Evolutionary conservation across 1,140 invertebrate genomes (phyloP).

Genomic region (Zophobas atratus): DNA sequence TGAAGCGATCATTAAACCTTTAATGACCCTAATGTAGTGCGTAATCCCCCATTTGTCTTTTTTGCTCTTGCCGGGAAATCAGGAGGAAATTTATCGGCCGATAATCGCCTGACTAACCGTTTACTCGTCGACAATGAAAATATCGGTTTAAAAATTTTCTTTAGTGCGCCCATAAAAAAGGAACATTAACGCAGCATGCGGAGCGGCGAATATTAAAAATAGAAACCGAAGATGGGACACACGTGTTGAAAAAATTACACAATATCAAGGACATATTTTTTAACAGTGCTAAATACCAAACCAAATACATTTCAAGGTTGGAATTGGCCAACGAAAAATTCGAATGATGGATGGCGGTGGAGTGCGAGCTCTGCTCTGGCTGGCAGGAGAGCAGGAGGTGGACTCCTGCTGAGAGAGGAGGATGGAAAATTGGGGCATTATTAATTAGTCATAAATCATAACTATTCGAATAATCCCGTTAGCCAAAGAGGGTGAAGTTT

Average conservation of each 20-base stretch:
- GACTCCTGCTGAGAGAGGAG: too few species aligned
- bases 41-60: too few species aligned
- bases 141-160: constrained; percentile 23
- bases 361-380: not conserved
- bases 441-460: too few species aligned
- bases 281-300: constrained; percentile 36
- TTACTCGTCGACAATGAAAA: constrained; percentile 11
- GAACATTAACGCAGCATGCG: constrained; percentile 29
- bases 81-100: too few species aligned
- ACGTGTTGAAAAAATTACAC: constrained; percentile 39
- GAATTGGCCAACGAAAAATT: constrained; percentile 21
- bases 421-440: too few species aligned
- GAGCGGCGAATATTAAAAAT: constrained; percentile 38
- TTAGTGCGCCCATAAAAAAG: constrained; percentile 28
- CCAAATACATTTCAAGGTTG: constrained; percentile 31
- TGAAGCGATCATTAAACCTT: too few species aligned
- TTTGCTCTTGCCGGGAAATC: too few species aligned
- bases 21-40: too few species aligned
- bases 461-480: too few species aligned
- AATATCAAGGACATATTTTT: constrained; percentile 38
- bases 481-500: too few species aligned
- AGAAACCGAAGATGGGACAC: constrained; percentile 29
- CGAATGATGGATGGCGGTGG: not conserved
- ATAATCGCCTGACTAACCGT: too few species aligned
- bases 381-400: too few species aligned